These are phyloP conservation scores for Drosophila nasuta DNA, from an alignment of 1,140 invertebrate species.

Conservation along the genomic window DNA sequence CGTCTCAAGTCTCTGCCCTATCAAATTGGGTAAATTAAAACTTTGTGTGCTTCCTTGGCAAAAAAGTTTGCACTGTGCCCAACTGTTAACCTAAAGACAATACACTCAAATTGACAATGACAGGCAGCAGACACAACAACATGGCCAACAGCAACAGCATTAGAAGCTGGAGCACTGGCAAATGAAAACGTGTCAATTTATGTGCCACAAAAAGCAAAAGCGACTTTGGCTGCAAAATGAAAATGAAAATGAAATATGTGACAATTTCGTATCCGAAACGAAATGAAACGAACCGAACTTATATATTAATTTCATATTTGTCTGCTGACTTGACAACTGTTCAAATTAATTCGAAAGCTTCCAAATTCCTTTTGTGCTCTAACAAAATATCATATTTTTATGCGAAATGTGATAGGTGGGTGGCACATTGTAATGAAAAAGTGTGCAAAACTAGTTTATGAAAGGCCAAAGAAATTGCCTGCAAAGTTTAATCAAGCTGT, in stretches of 20 bases:
- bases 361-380: background rate
- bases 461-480: background rate
- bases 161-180: background rate
- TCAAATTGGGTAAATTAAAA: conserved; percentile 43
- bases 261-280: conserved; percentile 20
- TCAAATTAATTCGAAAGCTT: conserved; percentile 7
- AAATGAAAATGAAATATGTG: conserved; percentile 29
- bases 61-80: conserved; percentile 37
- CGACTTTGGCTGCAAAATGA: background rate
- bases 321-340: conserved; percentile 24
- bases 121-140: conserved; percentile 24
- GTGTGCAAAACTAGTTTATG: background rate
- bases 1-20: background rate
- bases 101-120: conserved; percentile 26
- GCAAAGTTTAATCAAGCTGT: too few species aligned
- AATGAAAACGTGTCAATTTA: conserved; percentile 73
- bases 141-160: conserved; percentile 45
- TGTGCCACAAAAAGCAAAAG: conserved; percentile 40
- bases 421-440: background rate
- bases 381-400: conserved; percentile 1
- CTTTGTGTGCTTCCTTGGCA: conserved; percentile 62
- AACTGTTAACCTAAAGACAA: conserved; percentile 29
- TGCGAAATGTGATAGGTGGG: background rate
- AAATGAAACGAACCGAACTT: background rate
- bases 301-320: conserved; percentile 23